These are phyloP conservation scores for Nematostella vectensis DNA, from an alignment of 92 coral and sea anemone species.

Conservation along the genomic window DNA sequence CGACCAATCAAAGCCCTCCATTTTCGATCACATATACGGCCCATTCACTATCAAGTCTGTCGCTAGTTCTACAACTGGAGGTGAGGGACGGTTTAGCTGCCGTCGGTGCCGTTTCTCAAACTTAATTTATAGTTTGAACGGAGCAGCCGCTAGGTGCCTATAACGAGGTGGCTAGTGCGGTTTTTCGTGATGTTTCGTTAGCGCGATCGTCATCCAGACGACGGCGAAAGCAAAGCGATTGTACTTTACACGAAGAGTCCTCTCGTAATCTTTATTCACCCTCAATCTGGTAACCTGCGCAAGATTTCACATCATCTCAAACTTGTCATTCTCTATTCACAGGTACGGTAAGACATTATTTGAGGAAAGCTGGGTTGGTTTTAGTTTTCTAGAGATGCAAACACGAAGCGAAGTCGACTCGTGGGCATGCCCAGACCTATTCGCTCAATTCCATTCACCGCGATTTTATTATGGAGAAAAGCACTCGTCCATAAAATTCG, in stretches of 20 bases:
- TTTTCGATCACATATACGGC: slow-evolving; percentile 34
- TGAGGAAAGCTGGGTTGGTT: too few species aligned
- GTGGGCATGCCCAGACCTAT: slow-evolving; percentile 79
- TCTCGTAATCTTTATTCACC: background rate
- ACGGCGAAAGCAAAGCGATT: too few species aligned
- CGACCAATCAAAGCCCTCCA: slow-evolving; percentile 22
- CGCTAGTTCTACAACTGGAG: slow-evolving; percentile 11
- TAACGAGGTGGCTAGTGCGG: slow-evolving; percentile 21
- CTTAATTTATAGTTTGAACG: background rate
- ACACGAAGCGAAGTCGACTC: background rate
- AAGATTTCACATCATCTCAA: too few species aligned
- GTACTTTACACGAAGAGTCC: too few species aligned
- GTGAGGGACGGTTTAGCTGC: too few species aligned
- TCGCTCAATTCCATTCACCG: slow-evolving; percentile 11
- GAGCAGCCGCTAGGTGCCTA: slow-evolving; percentile 5
- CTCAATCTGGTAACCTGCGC: background rate
- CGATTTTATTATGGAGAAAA: slow-evolving; percentile 14
- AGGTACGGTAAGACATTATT: too few species aligned
- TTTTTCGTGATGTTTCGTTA: slow-evolving; percentile 4
- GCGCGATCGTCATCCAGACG: too few species aligned
- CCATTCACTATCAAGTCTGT: slow-evolving; percentile 22
- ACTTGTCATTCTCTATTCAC: too few species aligned
- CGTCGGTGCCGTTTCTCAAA: slow-evolving; percentile 7
- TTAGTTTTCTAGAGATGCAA: background rate
- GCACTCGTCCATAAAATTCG: background rate